phyloP scores from a whole-genome alignment of 1,140 invertebrate genomes.

The Phenacoccus solenopsis region DNA sequence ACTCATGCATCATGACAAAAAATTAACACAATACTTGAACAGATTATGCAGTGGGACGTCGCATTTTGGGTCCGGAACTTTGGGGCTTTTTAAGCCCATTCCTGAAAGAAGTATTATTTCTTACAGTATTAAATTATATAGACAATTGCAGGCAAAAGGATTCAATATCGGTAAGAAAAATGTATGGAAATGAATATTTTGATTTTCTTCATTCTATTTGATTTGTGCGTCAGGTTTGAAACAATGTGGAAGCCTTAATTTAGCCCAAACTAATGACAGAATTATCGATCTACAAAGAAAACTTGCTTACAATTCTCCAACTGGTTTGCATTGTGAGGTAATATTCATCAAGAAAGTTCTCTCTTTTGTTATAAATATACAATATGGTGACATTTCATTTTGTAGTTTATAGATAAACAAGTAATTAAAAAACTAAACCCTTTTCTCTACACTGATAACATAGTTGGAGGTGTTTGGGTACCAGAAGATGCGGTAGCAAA shows the following conservation, averaged over 20 bases:
- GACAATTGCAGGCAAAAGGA: constrained; percentile 45
- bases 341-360: neutral
- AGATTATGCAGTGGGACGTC: constrained; percentile 53
- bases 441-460: constrained; percentile 47
- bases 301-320: constrained; percentile 36
- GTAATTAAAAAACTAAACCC: constrained; percentile 43
- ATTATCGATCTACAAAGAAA: constrained; percentile 48
- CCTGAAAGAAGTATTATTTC: constrained; percentile 43
- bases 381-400: neutral
- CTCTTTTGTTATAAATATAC: neutral
- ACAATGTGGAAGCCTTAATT: constrained; percentile 48
- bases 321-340: constrained; percentile 42
- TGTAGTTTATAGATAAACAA: constrained; percentile 33
- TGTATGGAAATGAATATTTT: neutral
- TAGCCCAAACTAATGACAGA: constrained; percentile 58
- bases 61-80: constrained; percentile 49
- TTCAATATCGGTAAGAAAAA: constrained; percentile 44
- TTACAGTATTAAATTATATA: constrained; percentile 50
- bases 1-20: neutral
- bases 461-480: constrained; percentile 58
- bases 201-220: neutral
- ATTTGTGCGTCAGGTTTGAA: constrained; percentile 36
- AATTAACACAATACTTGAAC: constrained; percentile 22
- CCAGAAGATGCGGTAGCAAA: constrained; percentile 59
- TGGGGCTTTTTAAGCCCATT: constrained; percentile 44